Conservation (phyloP, 2,113 vertebrate species). For the Spea multiplicata region DNA sequence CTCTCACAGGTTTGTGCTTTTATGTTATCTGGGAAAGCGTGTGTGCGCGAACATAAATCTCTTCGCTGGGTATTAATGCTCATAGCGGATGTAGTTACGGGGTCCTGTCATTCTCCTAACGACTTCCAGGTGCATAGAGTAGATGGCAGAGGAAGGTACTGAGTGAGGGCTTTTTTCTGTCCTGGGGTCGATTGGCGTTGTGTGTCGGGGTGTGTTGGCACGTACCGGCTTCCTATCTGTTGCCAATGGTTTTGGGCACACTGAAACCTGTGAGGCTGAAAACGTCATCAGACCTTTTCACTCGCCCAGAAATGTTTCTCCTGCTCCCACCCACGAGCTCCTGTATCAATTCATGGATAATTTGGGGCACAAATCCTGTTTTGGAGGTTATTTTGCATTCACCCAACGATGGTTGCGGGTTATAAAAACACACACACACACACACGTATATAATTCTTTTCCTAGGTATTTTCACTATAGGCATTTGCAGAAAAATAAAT, state of each 20-base stretch:
- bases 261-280: too few species aligned
- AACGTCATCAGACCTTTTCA: too few species aligned
- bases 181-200: too few species aligned
- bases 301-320: neutral
- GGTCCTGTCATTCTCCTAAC: conserved; percentile 46
- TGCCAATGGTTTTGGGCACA: neutral
- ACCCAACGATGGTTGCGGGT: too few species aligned
- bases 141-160: neutral
- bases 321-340: neutral
- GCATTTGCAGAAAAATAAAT: too few species aligned
- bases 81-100: conserved; percentile 19
- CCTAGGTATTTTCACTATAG: too few species aligned
- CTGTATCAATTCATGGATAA: conserved; percentile 7
- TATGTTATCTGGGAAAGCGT: conserved; percentile 53
- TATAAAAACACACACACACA: too few species aligned
- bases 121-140: conserved; percentile 44
- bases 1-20: conserved; percentile 50
- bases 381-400: too few species aligned
- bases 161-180: too few species aligned
- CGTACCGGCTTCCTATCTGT: neutral
- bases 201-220: too few species aligned
- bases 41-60: conserved; percentile 52
- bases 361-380: conserved; percentile 9
- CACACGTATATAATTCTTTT: too few species aligned
- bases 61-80: conserved; percentile 48